Evolutionary conservation across 1,140 invertebrate species (phyloP).

Genomic region (Hydropsyche tenuis): DNA sequence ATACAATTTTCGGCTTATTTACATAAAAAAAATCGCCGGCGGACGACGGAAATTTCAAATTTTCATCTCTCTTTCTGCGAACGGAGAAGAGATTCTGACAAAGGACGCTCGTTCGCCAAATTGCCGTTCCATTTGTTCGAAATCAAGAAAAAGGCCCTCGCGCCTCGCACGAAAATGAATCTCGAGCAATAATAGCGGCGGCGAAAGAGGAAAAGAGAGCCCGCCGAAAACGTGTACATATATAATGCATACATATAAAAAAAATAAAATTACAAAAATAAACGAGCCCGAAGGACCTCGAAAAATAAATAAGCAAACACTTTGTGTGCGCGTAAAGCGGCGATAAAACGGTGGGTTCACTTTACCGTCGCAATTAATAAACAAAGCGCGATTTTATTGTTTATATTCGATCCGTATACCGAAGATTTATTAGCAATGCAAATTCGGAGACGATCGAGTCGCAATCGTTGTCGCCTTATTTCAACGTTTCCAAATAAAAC

Average conservation of each 20-base stretch:
- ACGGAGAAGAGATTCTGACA: not conserved
- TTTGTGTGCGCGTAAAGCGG: no score
- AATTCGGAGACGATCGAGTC: no score
- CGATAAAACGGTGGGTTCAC: no score
- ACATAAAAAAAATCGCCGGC: conserved; percentile 4
- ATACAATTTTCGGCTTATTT: conserved; percentile 7
- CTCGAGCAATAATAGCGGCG: not conserved
- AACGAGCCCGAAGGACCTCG: not conserved
- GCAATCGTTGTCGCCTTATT: no score
- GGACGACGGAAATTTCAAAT: not conserved
- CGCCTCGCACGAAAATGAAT: not conserved
- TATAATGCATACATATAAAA: not conserved
- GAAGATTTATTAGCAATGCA: no score
- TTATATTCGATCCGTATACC: no score
- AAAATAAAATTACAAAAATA: not conserved
- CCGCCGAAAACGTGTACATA: not conserved
- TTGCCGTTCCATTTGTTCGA: conserved; percentile 19
- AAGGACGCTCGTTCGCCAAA: conserved; percentile 15
- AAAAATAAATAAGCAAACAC: not conserved
- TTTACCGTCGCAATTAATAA: no score
- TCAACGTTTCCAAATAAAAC: no score
- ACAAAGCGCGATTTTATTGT: no score
- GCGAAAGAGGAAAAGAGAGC: not conserved
- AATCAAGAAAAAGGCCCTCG: conserved; percentile 6
- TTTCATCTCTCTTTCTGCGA: not conserved